Evolutionary conservation across 2,888 invertebrate genomes (phyloP), one percentile per base, ranked within the genome.

Genomic region (Zaprionus bogoriensis): DNA sequence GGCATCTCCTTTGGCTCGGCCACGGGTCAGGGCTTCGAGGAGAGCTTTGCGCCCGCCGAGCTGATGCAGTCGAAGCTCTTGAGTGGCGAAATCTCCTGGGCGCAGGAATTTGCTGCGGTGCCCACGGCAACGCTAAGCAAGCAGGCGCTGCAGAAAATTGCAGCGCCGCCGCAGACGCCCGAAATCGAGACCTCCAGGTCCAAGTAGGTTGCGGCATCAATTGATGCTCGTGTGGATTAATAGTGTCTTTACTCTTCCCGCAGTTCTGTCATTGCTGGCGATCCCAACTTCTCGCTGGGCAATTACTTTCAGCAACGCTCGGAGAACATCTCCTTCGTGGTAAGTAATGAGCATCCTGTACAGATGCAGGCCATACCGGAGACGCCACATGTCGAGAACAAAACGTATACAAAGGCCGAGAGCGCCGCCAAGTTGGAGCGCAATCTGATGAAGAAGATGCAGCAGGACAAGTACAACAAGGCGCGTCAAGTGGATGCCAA

Each of bases 71-170:
- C 89, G 0, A 88, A 89, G 50, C 47, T 91, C 4, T 53, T 87
- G 10, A 72, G 77, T 30, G 90, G 90, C 54, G 91, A 91, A 62
- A 86, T 88, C 7, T 78, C 86, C 1, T 91, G 91, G 90, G 90
- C 90, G 0, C 84, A 89, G 20, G 87, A 90, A 54, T 90, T 74
- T 63, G 89, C 89, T 0, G 82, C 85, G 1, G 90, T 91, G 47
- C 91, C 91, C n/a, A 64, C 80, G 30, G 78, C 80, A 14, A 78
- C 77, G 1, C 53, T 89, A 2, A 89, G 87, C 61, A 78, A 86
- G 48, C 66, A 82, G 42, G 88, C 87, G 2, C 76, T 88, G 55
- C 74, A 74, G 17, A 88, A 83, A 36, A 67, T 66, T 4, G 57
- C 58, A 10, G 62, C 65, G 0, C 66, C 65, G 0, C 66, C 62